Conservation (phyloP, 2,888 invertebrate species). For the Sepioteuthis lessoniana region DNA sequence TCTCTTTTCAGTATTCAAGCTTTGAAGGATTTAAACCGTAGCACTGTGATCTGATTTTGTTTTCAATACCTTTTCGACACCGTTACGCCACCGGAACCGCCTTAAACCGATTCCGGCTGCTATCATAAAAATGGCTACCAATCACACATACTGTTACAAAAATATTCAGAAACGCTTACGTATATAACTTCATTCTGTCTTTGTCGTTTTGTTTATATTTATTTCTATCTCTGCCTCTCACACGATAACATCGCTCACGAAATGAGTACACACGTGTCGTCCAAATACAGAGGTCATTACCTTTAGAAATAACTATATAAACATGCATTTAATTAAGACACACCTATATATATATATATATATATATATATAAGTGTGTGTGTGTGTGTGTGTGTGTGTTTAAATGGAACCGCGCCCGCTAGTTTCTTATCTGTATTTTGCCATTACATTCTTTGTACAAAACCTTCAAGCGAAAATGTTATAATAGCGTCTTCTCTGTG, state of each 20-base stretch:
- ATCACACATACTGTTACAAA: too few species aligned
- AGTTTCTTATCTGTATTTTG: not conserved
- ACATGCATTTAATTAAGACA: not conserved
- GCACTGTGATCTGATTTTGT: too few species aligned
- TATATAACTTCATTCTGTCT: not conserved
- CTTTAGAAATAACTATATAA: not conserved
- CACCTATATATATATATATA: not conserved
- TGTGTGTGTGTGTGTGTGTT: not conserved
- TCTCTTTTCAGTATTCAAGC: too few species aligned
- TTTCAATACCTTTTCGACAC: too few species aligned
- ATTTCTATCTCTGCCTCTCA: not conserved
- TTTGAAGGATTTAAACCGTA: too few species aligned
- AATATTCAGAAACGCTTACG: not conserved
- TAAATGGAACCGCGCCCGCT: not conserved
- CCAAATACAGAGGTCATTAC: not conserved
- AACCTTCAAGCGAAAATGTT: not conserved
- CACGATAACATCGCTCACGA: not conserved
- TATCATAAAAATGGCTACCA: too few species aligned
- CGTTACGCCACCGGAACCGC: too few species aligned
- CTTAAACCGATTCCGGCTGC: too few species aligned
- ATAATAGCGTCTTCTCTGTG: slow-evolving; percentile 6
- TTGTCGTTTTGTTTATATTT: not conserved
- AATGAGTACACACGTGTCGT: not conserved
- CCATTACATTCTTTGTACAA: not conserved
- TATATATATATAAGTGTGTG: too few species aligned